Evolutionary conservation across 2,113 vertebrate genomes (phyloP), one percentile per base, ranked within the genome.

Genomic region (Nothocercus julius): DNA sequence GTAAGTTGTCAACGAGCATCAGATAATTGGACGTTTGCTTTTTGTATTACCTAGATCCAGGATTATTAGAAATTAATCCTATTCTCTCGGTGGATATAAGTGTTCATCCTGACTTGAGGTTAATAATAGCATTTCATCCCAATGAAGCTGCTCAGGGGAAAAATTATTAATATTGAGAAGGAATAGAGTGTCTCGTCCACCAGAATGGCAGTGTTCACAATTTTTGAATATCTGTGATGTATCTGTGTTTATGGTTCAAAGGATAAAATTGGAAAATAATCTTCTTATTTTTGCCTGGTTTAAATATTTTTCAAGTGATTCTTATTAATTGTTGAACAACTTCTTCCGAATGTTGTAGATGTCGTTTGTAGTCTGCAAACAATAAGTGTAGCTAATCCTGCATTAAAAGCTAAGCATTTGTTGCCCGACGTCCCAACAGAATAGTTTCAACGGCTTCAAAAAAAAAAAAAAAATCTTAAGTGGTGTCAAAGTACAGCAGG

Each of bases 1-100:
- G 99, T 99, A 89, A 96, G 99, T 98, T 73, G 21, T 8, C 11
- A 38, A 44, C 30, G 25, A 67, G 38, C 4, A 17, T 36, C 28
- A 47, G 54, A 28, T 30, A 63, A 12, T n/a, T 67, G 38, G 36
- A 13, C 79, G 24, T 77, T 53, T 79, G 25, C 34, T 13, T 42
- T 66, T 7, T 54, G 28, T 56, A 1, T 61, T 59, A 12, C 7
- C 28, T 67, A 7, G 32, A 77, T 66, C 22, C 58, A 0, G 0
- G 15, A 76, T 13, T n/a, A 70, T 75, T 51, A 75, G 56, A 75
- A 68, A 56, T 68, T 5, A 78, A 53, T 81, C 45, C n/a, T 87
- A 34, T 13, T 63, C 21, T 51, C 76, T 4, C n/a, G 58, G n/a
- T 70, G 40, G 40, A 30, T 75, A 2, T 15, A 21, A 21, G 1